Percentiles rank a stretch among this genome's conserved stretches.
These are phyloP conservation scores for Drosophila conformis DNA, from an alignment of 2,888 invertebrate species.

Conservation along the genomic window DNA sequence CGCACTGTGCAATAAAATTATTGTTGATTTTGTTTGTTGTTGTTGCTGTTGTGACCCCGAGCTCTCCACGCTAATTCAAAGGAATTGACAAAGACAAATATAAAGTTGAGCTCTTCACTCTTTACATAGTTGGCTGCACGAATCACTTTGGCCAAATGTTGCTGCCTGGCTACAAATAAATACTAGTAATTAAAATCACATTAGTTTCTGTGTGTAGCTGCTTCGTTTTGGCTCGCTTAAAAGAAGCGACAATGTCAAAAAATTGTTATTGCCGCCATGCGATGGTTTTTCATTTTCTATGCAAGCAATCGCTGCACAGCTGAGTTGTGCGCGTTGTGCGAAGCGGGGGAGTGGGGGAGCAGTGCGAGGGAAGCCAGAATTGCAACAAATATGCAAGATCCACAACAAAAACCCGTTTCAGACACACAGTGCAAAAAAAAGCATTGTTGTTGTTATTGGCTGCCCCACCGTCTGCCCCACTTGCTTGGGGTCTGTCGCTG, in stretches of 20 bases:
- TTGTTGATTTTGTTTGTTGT: neutral
- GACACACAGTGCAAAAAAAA: constrained; percentile 44
- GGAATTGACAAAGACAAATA: constrained; percentile 32
- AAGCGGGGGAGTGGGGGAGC: neutral
- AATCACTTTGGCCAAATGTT: constrained; percentile 35
- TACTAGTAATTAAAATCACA: constrained; percentile 66
- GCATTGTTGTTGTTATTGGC: constrained; percentile 52
- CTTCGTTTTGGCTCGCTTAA: constrained; percentile 11
- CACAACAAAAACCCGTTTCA: constrained; percentile 64
- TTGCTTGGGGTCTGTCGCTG: constrained; percentile 54
- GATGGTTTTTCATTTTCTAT: constrained; percentile 19
- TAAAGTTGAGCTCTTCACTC: constrained; percentile 2
- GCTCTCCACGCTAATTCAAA: constrained; percentile 27
- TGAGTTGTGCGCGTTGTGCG: constrained; percentile 15
- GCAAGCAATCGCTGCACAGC: constrained; percentile 29
- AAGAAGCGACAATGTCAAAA: constrained; percentile 24
- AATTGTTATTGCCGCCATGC: constrained; percentile 4
- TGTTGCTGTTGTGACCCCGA: constrained; percentile 18
- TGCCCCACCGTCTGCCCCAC: constrained; percentile 61
- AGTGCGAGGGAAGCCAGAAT: constrained; percentile 23
- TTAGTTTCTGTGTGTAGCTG: constrained; percentile 42
- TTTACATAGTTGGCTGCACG: constrained; percentile 19
- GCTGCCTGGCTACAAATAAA: constrained; percentile 24
- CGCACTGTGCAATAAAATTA: constrained; percentile 20
- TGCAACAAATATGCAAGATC: constrained; percentile 55